Evolutionary conservation across 1,140 invertebrate genomes (phyloP).

Genomic region (Trichonephila clavipes): DNA sequence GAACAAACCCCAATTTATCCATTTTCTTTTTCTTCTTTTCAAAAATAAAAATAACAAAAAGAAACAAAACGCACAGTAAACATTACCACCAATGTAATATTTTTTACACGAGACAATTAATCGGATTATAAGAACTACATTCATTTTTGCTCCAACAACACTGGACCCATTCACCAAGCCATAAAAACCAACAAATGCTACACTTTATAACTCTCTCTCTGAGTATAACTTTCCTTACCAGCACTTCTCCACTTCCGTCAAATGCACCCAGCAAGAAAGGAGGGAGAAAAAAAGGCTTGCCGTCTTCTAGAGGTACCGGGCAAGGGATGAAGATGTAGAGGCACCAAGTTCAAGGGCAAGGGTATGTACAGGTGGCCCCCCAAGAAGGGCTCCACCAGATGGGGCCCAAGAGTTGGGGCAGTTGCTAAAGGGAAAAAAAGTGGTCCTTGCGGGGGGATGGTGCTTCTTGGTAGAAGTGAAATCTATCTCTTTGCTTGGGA

Average conservation of each 20-base stretch:
- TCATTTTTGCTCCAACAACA: too few species aligned
- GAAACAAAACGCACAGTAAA: too few species aligned
- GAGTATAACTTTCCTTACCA: neutral
- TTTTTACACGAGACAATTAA: too few species aligned
- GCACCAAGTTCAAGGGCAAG: constrained; percentile 60
- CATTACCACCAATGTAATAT: too few species aligned
- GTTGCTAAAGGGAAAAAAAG: neutral
- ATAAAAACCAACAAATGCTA: neutral
- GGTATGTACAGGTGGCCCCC: constrained; percentile 59
- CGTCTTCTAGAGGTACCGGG: constrained; percentile 12
- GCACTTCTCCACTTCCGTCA: constrained; percentile 1
- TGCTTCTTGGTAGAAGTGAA: neutral
- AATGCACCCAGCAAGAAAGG: neutral
- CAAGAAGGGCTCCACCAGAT: constrained; percentile 26
- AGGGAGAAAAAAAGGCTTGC: constrained; percentile 25
- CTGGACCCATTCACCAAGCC: too few species aligned
- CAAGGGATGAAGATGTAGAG: constrained; percentile 9
- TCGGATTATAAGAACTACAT: too few species aligned
- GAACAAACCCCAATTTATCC: too few species aligned
- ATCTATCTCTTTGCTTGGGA: neutral
- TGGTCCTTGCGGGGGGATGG: neutral
- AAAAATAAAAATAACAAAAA: too few species aligned
- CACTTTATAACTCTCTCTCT: constrained; percentile 11
- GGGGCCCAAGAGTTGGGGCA: constrained; percentile 33
- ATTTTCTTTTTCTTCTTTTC: too few species aligned